Conservation (phyloP, 2,888 invertebrate species). For the Drosophila anomalata region DNA sequence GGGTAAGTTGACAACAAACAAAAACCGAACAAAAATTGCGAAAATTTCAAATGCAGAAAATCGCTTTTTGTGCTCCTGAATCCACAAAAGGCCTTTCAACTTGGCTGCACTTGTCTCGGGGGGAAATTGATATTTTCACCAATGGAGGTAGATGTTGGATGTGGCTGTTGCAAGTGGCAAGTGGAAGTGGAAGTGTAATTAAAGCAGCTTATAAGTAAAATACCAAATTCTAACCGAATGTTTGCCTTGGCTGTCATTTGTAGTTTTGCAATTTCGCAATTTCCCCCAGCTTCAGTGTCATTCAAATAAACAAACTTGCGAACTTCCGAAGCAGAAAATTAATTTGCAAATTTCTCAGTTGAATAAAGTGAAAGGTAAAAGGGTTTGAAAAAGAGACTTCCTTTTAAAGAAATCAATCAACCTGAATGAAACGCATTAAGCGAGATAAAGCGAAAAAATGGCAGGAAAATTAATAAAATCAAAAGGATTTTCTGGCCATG, state of each 20-base stretch:
- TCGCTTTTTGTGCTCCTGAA: conserved; percentile 10
- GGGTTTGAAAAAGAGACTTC: background rate
- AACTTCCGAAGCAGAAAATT: conserved; percentile 57
- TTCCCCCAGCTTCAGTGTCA: conserved; percentile 32
- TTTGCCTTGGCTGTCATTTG: conserved; percentile 15
- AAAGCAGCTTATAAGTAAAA: conserved; percentile 54
- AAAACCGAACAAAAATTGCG: conserved; percentile 2
- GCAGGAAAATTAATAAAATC: background rate
- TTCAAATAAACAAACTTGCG: conserved; percentile 49
- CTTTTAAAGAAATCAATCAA: conserved; percentile 5
- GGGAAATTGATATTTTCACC: conserved; percentile 32
- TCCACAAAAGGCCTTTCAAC: conserved; percentile 31
- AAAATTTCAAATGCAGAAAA: conserved; percentile 38
- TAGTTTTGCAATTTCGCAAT: conserved; percentile 18
- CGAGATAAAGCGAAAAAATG: background rate
- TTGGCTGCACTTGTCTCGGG: conserved; percentile 27
- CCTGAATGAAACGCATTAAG: background rate
- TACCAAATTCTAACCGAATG: background rate
- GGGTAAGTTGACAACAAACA: conserved; percentile 56
- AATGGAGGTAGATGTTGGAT: conserved; percentile 41
- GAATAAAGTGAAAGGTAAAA: conserved; percentile 1
- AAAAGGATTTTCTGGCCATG: background rate
- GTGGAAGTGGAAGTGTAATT: conserved; percentile 55
- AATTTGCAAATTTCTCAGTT: conserved; percentile 29
- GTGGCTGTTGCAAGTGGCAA: too few relatives aligned